Conservation (phyloP, 1,140 invertebrate genomes). For the Formica exsecta region DNA sequence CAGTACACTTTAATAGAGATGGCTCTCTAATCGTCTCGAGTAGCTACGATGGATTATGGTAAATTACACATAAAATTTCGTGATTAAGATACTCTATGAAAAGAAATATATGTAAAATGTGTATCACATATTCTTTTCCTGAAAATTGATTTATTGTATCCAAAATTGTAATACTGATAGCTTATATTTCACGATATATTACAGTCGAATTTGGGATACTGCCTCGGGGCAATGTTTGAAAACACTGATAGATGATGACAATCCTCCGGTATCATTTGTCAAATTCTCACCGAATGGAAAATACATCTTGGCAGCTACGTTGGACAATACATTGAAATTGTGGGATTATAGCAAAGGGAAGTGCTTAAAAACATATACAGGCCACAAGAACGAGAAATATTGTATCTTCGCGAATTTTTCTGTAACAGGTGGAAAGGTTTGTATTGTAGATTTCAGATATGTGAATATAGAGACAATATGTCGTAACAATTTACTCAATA, state of each 20-base stretch:
- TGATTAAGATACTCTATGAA: not conserved
- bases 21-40: slow-evolving; percentile 99
- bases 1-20: slow-evolving; percentile 99
- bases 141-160: not conserved
- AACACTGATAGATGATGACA: slow-evolving; percentile 98
- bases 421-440: slow-evolving; percentile 99
- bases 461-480: not conserved
- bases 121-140: not conserved
- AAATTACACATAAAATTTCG: slow-evolving; percentile 73
- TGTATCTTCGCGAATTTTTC: slow-evolving; percentile 99
- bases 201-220: slow-evolving; percentile 99
- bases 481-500: not conserved
- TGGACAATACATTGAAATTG: slow-evolving; percentile 99
- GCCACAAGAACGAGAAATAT: slow-evolving; percentile 99
- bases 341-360: slow-evolving; percentile 99
- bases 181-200: slow-evolving; percentile 74
- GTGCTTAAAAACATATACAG: slow-evolving; percentile 98
- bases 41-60: slow-evolving; percentile 99
- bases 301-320: slow-evolving; percentile 98
- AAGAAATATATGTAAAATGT: not conserved
- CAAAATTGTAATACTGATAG: slow-evolving; percentile 29
- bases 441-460: not conserved
- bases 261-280: slow-evolving; percentile 99
- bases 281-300: slow-evolving; percentile 99
- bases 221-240: slow-evolving; percentile 99